These are phyloP conservation scores for Limonius californicus DNA, from an alignment of 1,140 invertebrate genomes.

Conservation along the genomic window DNA sequence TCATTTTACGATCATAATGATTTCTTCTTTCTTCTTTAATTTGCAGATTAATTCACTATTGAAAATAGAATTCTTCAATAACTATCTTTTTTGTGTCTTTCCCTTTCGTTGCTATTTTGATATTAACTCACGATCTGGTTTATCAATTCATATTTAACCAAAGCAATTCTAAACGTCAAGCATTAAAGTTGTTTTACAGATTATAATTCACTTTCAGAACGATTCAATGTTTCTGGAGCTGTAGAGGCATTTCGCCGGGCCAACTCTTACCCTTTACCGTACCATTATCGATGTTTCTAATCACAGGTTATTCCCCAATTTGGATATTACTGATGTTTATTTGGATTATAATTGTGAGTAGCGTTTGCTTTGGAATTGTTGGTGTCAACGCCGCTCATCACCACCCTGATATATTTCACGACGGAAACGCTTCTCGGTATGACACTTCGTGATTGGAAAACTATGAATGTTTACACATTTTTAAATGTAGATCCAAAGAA, in stretches of 20 bases:
- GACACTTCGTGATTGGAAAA: neutral
- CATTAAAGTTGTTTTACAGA: too few relatives aligned
- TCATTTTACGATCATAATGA: too few relatives aligned
- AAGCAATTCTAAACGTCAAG: too few relatives aligned
- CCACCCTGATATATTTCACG: constrained; percentile 78
- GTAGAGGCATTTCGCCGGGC: constrained; percentile 11
- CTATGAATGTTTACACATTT: neutral
- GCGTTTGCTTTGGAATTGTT: constrained; percentile 61
- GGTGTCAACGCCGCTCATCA: constrained; percentile 78
- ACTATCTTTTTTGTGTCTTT: too few relatives aligned
- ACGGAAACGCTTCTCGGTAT: constrained; percentile 68
- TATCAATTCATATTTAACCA: too few relatives aligned
- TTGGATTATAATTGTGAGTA: constrained; percentile 54
- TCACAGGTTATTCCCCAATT: constrained; percentile 37
- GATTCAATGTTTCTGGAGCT: neutral
- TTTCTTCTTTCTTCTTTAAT: too few relatives aligned
- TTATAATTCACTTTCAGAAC: too few relatives aligned
- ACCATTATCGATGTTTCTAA: constrained; percentile 52
- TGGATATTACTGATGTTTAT: constrained; percentile 54
- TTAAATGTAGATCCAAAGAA: constrained; percentile 25
- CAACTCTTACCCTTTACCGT: constrained; percentile 53
- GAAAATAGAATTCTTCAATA: too few relatives aligned
- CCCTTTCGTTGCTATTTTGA: too few relatives aligned
- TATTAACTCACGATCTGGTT: too few relatives aligned
- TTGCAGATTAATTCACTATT: too few relatives aligned